These are phyloP conservation scores for Euzophera pinguis DNA, from an alignment of 2,888 invertebrate genomes.

Conservation along the genomic window DNA sequence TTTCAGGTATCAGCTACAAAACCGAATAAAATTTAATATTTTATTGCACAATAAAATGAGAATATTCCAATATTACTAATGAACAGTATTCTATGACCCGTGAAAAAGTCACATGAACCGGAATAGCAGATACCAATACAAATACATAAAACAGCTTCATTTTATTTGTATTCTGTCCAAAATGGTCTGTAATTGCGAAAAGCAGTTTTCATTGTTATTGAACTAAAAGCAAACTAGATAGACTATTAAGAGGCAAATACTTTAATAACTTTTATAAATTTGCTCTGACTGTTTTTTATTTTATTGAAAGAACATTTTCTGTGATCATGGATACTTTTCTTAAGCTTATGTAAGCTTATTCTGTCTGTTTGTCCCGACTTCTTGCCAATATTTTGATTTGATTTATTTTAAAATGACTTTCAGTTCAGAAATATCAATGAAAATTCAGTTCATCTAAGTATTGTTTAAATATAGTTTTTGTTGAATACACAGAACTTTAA, in stretches of 20 bases:
- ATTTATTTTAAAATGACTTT: no score
- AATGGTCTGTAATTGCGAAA: background rate
- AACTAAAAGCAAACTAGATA: background rate
- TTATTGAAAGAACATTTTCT: background rate
- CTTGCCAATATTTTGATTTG: no score
- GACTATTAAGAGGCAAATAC: background rate
- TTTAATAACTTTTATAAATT: background rate
- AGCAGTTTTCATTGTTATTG: background rate
- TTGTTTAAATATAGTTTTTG: no score
- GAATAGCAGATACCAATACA: background rate
- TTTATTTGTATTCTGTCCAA: conserved; percentile 1
- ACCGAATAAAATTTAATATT: no score
- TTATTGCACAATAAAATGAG: background rate
- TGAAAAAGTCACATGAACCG: conserved; percentile 1
- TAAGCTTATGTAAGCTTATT: no score
- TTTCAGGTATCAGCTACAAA: no score
- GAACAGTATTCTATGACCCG: background rate
- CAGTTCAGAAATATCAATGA: no score
- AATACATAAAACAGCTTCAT: background rate
- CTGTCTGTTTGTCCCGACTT: no score
- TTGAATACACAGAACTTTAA: no score
- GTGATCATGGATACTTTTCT: no score
- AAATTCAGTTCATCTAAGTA: no score
- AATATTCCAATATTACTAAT: background rate
- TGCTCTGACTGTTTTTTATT: background rate